Evolutionary conservation across 2,797 vertebrate genomes (phyloP), one percentile per base, ranked within the genome.

Genomic region (Lemur catta): DNA sequence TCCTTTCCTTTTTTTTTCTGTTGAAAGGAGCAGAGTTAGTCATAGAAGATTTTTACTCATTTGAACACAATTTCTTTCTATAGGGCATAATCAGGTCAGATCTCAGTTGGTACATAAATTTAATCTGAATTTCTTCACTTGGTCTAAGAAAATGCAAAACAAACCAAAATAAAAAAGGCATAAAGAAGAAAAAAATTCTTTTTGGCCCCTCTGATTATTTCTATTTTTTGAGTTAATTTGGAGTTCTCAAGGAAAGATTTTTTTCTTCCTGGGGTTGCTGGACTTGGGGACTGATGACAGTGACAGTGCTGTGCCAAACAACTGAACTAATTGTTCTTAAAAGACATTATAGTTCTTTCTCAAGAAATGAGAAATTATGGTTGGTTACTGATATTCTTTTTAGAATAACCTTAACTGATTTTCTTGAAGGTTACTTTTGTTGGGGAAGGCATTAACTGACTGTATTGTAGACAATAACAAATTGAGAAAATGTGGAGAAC

Each of bases 41-140:
- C n/a, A 72, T 38, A 59, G 46, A 76, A 86, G 4, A 3, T 35
- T 78, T 95, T 93, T 76, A 65, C 20, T 93, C 46, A 89, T 84
- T 95, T 93, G 46, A 95, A 93, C 48, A 76, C 75, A 61, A 88
- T 84, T 82, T 95, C 6, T 89, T 92, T 78, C 20, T 88, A 59
- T 15, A 74, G 4, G 67, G 9, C 8, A 72, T 96, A 82, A 38
- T 94, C 57, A 94, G 28, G 33, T 84, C 80, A 93, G 50, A 75
- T 59, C 18, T 86, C 95, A 75, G 55, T 57, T 84, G 59, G 50
- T 91, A 20, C 14, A 84, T 38, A 67, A 81, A 93, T 87, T 92
- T 90, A 74, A 81, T 81, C 59, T 33, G 28, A 96, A 87, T 88
- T 90, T 90, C 72, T 90, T 33, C 35, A 43, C 7, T 20, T 95